Base-by-base conservation (phyloP, 2,888 invertebrate species). In the Druceiella hillmani region DNA sequence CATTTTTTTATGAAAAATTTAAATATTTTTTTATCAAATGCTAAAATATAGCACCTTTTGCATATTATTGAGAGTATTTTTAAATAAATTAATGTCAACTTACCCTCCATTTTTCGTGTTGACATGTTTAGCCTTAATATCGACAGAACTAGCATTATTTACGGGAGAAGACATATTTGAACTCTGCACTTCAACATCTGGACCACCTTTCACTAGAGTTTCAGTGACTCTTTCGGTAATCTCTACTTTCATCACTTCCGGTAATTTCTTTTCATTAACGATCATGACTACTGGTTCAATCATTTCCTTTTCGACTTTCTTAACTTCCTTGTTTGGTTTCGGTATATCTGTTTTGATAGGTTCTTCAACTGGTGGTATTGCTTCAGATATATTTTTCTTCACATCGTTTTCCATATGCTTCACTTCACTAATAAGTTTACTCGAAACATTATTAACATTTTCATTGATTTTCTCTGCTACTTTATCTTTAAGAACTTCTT, bases 111-210 rank as follows among this genome's bases (percentile, higher is more conserved):
- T 70, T 49, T 66, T 41, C 20, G 54, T 56, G 45, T 61, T 65
- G 40, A 48, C 57, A 11, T 55, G 54, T 5, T 54, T 46, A 22
- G 48, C 49, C 31, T 60, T 57, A 40, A 62, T 65, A 5, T 58
- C 57, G 0, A 53, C 47, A 1, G 57, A n/a, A n/a, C n/a, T n/a
- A n/a, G n/a, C n/a, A n/a, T n/a, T n/a, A n/a, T n/a, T n/a, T n/a
- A n/a, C 61, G 0, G 67, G 64, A 16, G 67, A 61, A 1, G 70
- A 65, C 24, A 70, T 52, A 52, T 79, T 78, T 5, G 75, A 76
- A 59, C 75, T 75, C 50, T 75, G 76, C 41, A 75, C 72, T 52
- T 79, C 79, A 10, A 75, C 67, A 44, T 79, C 78, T 26, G 76
- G 70, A 40, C 75, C 75, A 11, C 74, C 76, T 51, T 72, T 73